Conservation (phyloP, 2,113 vertebrate genomes). For the Eulacestoma nigropectus region DNA sequence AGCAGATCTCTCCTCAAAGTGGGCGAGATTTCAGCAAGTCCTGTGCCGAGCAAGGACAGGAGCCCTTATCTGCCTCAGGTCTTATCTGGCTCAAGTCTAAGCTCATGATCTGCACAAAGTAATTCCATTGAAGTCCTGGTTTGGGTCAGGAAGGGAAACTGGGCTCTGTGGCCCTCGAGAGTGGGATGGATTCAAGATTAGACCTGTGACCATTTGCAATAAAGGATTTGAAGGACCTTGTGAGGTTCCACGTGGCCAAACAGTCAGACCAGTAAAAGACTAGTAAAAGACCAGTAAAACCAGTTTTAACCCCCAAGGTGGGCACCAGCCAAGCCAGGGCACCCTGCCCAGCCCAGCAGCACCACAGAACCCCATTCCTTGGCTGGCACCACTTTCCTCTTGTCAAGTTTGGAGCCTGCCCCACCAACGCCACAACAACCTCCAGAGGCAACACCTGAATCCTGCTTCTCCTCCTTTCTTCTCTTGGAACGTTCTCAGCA, state of each 20-base stretch:
- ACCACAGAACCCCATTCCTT: neutral
- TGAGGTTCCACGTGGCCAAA: rapidly evolving
- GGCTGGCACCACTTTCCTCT: neutral
- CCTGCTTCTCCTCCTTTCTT: neutral
- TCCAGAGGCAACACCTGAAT: conserved; percentile 31
- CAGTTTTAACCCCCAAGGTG: neutral
- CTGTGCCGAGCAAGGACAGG: neutral
- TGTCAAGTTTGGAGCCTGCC: neutral
- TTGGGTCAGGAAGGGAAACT: neutral
- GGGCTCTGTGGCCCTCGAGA: neutral
- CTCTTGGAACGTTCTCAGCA: neutral
- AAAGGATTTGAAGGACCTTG: neutral
- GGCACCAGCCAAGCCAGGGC: neutral
- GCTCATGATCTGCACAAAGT: neutral
- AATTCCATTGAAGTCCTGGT: rapidly evolving
- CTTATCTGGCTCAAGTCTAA: neutral
- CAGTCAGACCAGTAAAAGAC: rapidly evolving
- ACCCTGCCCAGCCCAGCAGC: neutral
- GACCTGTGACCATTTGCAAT: rapidly evolving
- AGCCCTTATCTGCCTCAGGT: neutral
- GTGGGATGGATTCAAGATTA: neutral
- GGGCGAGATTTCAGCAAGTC: neutral
- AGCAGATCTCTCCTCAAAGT: neutral
- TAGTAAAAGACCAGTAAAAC: neutral
- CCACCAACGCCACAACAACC: neutral